Conservation (phyloP, 2,113 vertebrate species). For the Lethenteron camtschaticum region DNA sequence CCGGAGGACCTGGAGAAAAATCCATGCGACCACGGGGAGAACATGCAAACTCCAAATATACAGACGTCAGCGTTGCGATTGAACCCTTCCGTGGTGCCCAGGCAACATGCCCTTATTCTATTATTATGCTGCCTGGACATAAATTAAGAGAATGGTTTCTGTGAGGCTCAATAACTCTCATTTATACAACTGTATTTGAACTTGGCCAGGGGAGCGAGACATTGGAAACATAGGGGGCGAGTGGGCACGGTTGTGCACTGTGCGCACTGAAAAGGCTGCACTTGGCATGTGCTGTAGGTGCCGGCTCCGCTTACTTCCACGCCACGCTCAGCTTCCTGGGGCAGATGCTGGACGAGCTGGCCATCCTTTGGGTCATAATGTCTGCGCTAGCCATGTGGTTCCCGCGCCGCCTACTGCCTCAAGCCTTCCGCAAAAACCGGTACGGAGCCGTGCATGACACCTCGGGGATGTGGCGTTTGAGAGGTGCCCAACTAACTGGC, state of each 20-base stretch:
- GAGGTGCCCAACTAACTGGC: too few species aligned
- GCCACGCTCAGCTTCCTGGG: conserved; percentile 92
- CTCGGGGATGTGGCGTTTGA: too few species aligned
- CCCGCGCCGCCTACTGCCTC: conserved; percentile 72
- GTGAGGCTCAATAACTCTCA: background rate
- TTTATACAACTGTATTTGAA: background rate
- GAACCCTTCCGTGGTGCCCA: too few species aligned
- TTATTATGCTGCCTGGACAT: background rate
- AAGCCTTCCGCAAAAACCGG: conserved; percentile 72
- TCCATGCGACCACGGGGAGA: too few species aligned
- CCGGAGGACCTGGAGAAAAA: too few species aligned
- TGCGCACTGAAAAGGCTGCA: background rate
- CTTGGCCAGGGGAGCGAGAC: background rate
- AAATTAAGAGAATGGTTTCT: background rate
- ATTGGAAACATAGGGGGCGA: background rate
- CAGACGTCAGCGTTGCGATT: too few species aligned
- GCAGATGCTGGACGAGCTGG: conserved; percentile 89
- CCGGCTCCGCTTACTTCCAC: conserved; percentile 87
- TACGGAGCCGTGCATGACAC: conserved; percentile 13
- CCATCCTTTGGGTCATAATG: conserved; percentile 93
- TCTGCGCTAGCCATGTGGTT: conserved; percentile 96
- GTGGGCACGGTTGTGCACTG: background rate
- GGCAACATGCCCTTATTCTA: background rate
- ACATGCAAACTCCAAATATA: too few species aligned
- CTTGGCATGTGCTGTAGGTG: conserved; percentile 33